Base-by-base conservation (phyloP, 2,113 vertebrate species). In the Hippocampus barbouri region DNA sequence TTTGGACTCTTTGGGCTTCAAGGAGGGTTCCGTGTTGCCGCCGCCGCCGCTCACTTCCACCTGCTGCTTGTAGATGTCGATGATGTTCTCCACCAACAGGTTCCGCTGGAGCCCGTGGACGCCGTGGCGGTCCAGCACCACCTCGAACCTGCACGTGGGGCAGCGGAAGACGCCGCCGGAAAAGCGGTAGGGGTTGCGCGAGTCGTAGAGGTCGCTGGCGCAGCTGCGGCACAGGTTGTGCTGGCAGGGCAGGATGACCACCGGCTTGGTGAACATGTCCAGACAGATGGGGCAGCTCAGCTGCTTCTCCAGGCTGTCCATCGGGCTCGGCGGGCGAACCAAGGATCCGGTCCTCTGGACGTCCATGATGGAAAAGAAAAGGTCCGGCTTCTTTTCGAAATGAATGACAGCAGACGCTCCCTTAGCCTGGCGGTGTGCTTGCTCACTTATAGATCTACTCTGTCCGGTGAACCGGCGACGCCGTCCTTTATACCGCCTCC, bases 271-370 rank as follows among this genome's bases (percentile, higher is more conserved):
- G 89, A 99, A 95, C 97, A 98, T 95, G 76, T 99, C 97, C 86
- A 99, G 92, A 89, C 97, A 99, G 83, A 99, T 98, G 72, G 97
- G 97, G 51, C 97, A 99, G 88, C 98, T 96, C 41, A 98, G 90
- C 86, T 99, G 97, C 85, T 98, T 98, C 92, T 98, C 97, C 82
- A 98, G 89, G 87, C 93, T 98, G 78, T 98, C 97, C 95, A 98
- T 93, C 45, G 92, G 91, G 87, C 84, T 91, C 18, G 91, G 81
- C 21, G 91, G 78, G 25, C 90, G 89, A 63, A 90, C 81, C 75
- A 93, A 68, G 9, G 90, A 89, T 70, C 91, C 85, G 64, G 90
- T 86, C 83, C 92, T 89, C 82, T 93, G 91, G 57, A 93, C 79
- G 20, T 93, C 92, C 92, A 93, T 93, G 12, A 56, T 23, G 43